A percentile compares a stretch with the other conserved stretches of the same genome.
Evolutionary conservation across 2,113 vertebrate genomes (phyloP).

Genomic region (Prionailurus viverrinus): DNA sequence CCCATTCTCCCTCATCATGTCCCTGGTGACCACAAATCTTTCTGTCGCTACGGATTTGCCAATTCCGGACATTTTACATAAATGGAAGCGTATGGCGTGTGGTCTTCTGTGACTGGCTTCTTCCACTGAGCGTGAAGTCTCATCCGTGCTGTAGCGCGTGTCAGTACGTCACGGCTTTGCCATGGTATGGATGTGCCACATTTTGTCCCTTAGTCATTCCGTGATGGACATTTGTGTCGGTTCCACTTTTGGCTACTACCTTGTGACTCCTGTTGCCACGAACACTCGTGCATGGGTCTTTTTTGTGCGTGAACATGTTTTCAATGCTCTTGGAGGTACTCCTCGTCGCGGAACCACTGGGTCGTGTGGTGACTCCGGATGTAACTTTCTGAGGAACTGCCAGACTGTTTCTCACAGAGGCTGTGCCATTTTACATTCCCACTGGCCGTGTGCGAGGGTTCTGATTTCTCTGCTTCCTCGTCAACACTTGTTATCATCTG

Average conservation of each 20-base stretch:
- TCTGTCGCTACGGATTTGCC: not conserved
- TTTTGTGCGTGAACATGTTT: not conserved
- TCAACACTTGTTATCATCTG: not conserved
- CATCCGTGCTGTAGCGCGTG: rapidly evolving
- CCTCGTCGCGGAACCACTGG: not conserved
- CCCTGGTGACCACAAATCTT: not conserved
- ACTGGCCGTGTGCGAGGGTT: not conserved
- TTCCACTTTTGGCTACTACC: not conserved
- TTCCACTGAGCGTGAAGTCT: not conserved
- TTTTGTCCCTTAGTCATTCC: not conserved
- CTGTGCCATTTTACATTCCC: not conserved
- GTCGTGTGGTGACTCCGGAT: not conserved
- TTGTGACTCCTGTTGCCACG: not conserved
- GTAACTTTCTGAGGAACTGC: not conserved
- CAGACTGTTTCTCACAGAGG: not conserved
- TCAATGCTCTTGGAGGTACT: not conserved
- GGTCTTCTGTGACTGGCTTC: not conserved
- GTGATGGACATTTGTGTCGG: not conserved
- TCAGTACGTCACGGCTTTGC: not conserved
- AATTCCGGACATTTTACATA: not conserved
- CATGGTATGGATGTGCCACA: rapidly evolving
- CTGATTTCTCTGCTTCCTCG: rapidly evolving
- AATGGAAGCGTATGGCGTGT: rapidly evolving
- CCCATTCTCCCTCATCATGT: rapidly evolving
- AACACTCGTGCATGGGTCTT: not conserved